phyloP scores from a whole-genome alignment of 2,113 vertebrate genomes.

The Lampris incognitus region DNA sequence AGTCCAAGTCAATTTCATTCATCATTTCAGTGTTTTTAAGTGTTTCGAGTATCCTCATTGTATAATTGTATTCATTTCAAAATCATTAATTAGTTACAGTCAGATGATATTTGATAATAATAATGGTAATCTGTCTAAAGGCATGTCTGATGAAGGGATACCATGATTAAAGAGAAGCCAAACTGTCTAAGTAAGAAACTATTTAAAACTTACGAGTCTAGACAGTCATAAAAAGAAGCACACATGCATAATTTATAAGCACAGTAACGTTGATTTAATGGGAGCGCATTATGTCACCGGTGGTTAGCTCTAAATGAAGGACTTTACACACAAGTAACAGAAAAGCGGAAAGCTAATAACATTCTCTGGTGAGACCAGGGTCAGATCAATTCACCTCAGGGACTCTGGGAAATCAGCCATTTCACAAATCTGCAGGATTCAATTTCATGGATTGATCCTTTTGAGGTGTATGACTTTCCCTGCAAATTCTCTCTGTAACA shows the following conservation, averaged over 20 bases:
- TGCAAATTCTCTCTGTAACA: not conserved
- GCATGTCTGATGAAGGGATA: not conserved
- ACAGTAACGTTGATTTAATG: not conserved
- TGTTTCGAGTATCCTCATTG: too few species aligned
- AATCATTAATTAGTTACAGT: too few species aligned
- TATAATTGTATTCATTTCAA: too few species aligned
- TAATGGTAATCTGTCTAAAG: too few species aligned
- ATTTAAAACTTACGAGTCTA: too few species aligned
- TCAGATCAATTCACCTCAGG: not conserved
- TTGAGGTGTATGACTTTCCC: constrained; percentile 30
- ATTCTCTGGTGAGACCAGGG: not conserved
- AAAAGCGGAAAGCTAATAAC: not conserved
- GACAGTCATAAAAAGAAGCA: not conserved
- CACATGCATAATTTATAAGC: not conserved
- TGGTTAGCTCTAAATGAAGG: not conserved
- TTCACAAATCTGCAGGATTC: constrained; percentile 21
- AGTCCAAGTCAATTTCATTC: too few species aligned
- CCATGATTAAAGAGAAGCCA: not conserved
- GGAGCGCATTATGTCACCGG: not conserved
- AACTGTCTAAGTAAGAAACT: not conserved
- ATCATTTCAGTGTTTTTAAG: too few species aligned
- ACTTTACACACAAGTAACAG: not conserved
- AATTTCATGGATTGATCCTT: not conserved
- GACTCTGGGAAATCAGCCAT: constrained; percentile 25
- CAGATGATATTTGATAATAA: too few species aligned